Evolutionary conservation across 2,113 vertebrate genomes (phyloP), one percentile per base, ranked within the genome.

Genomic region (Anarhynchus alexandrinus): DNA sequence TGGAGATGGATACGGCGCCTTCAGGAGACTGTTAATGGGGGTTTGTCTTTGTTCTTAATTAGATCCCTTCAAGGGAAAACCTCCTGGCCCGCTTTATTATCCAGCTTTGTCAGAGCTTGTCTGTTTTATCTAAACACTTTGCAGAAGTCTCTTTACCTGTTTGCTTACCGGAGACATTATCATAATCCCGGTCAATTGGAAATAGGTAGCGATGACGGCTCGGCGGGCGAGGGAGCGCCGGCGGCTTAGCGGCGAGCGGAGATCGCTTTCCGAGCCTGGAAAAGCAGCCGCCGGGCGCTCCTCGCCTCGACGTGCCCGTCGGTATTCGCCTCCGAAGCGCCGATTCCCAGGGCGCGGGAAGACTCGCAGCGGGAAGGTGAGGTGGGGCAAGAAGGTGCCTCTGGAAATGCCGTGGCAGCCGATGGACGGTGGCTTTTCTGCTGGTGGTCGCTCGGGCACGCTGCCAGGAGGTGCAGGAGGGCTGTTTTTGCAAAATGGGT

Each of bases 11-110:
- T 87, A 61, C 0, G 2, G 20, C 3, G 27, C 91, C 96, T 97
- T 30, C n/a, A 97, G 92, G 94, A 97, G 95, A 81, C 91, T 90
- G 83, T 92, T 97, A 97, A 97, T 96, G 83, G 82, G 61, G 40
- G 38, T 91, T 98, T 97, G 87, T 92, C 92, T 98, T 98, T 97
- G 96, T 96, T 97, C 93, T 97, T 98, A 98, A 98, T 98, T 97
- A 97, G 95, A 95, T 96, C 95, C 94, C 94, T 98, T 97, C 86
- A 88, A 96, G 95, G 95, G 78, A 96, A 96, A 97, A 92, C 93
- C 95, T 97, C 57, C 85, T 93, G 94, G 94, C 94, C 95, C 11
- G 22, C 47, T 96, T 97, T 97, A 94, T 97, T 97, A 96, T 96
- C 96, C 95, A 91, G 95, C 96, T 97, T 97, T 97, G 94, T 97